Base-by-base conservation (phyloP, 2,797 vertebrate species). In the Myotis vivesi region DNA sequence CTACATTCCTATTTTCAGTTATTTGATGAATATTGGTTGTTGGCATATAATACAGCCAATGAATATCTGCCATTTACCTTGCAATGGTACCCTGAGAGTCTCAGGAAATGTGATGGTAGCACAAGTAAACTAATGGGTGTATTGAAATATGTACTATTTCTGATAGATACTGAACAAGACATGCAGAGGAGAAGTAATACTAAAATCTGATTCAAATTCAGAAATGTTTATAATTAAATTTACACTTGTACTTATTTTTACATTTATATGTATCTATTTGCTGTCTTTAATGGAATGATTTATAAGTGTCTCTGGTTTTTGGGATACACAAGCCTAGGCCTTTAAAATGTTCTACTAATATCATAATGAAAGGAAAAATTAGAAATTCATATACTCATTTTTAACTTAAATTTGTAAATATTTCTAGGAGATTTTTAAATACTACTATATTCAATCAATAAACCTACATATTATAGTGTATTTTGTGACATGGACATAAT, bases 271-370 rank as follows among this genome's bases (percentile, higher is more conserved):
- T 33, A 64, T 77, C 2, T 62, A 36, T 28, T 83, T 89, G 30
- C 30, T 36, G 8, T 36, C 6, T 86, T 85, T 33, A 51, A 2
- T 53, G 69, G 89, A 87, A 75, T 75, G 28, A 80, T 2, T 69
- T 59, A 69, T 2, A 87, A 71, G 11, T 88, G 5, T 15, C 8
- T 44, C 22, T 89, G 84, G n/a, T 16, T 72, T 80, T 51, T 75
- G 13, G 3, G 0, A 72, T 28, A 86, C 3, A 83, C 0, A 13
- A 4, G 5, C 2, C 4, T 38, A 3, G 0, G 6, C 1, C 5
- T 68, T 76, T 87, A 59, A 89, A 25, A 69, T 71, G 15, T 12
- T 83, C 22, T 88, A 12, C 76, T 68, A 89, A 55, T 55, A 55
- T 62, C 57, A 30, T 8, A 59, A 55, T 84, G 4, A 1, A 30